Base-by-base conservation (phyloP, 2,113 vertebrate species). In the Ammodytes dubius region DNA sequence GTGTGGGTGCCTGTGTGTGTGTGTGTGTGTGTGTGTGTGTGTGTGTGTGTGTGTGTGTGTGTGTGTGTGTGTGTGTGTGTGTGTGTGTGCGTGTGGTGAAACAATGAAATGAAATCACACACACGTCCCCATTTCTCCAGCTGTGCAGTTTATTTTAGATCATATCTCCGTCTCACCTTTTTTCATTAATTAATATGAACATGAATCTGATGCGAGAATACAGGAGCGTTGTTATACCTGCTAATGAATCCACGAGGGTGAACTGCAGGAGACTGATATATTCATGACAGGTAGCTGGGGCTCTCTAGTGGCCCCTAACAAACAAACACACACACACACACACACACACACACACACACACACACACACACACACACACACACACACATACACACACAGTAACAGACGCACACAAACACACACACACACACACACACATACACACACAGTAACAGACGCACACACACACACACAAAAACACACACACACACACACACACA, bases 171-270 rank as follows among this genome's bases (percentile, higher is more conserved):
- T 91, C 85, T 83, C 92, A 91, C 92, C 92, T 94, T 90, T 89
- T 79, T 74, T 64, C 35, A 91, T 93, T 70, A 88, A 92, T 93
- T 82, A 79, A 83, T 86, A 27, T 27, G 27, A 27, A 27, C 2
- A 27, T 27, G 27, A 27, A 83, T 81, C 70, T 74, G 59, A 87
- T 52, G 56, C 2, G 10, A 77, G 82, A 74, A 63, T 43, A 46
- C 70, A 45, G 70, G 63, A 50, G 74, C 77, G 27, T 27, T 27
- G 27, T 27, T 64, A 73, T 68, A 90, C 58, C 79, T 92, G 93
- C 85, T 94, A 95, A 94, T 93, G 83, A 93, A 94, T 95, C 94
- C 91, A 89, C 83, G 49, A 59, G 84, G 82, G 81, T 82, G 70
- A 88, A 57, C 70, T 60, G 87, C 66, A 70, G 60, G 77, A 72